Evolutionary conservation across 2,113 vertebrate genomes (phyloP), one percentile per base, ranked within the genome.

Genomic region (Vidua chalybeata): DNA sequence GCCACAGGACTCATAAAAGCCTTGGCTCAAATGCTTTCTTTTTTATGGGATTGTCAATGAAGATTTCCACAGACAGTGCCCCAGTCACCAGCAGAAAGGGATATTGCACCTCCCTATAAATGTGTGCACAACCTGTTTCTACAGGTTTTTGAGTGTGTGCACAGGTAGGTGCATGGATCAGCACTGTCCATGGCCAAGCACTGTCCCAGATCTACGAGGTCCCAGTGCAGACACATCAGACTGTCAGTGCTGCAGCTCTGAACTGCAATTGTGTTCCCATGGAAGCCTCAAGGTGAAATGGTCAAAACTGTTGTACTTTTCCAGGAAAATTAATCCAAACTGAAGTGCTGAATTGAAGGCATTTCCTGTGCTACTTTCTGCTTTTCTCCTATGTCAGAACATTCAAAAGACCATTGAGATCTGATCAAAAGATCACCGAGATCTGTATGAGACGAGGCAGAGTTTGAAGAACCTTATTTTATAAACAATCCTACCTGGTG

Each of bases 261-360:
- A 76, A 49, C 41, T 41, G n/a, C 13, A 68, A 0, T 9, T 3
- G 3, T 21, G 55, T 13, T 73, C 41, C 46, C 35, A 30, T 0
- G 67, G 58, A 37, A 95, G 37, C 48, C 45, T 48, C 9, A 0
- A 84, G 35, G 41, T 48, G 3, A 89, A 84, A 72, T 45, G 55
- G 14, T 41, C 72, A 67, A 16, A 76, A n/a, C 13, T 48, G 30
- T 6, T 73, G 6, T 9, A n/a, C 62, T 49, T 89, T 69, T 39
- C 37, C 67, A 73, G 46, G 39, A 73, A 88, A 90, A 90, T 15
- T 39, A 81, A 67, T 73, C 17, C 51, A 64, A 46, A 63, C 26
- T 37, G 51, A 49, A 62, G 21, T 1, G 5, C 45, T 89, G 72
- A 74, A 71, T 59, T 15, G 5, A 92, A 63, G 35, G 13, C 55